Evolutionary conservation across 2,888 invertebrate genomes (phyloP).

Genomic region (Monoplex corrugatus): DNA sequence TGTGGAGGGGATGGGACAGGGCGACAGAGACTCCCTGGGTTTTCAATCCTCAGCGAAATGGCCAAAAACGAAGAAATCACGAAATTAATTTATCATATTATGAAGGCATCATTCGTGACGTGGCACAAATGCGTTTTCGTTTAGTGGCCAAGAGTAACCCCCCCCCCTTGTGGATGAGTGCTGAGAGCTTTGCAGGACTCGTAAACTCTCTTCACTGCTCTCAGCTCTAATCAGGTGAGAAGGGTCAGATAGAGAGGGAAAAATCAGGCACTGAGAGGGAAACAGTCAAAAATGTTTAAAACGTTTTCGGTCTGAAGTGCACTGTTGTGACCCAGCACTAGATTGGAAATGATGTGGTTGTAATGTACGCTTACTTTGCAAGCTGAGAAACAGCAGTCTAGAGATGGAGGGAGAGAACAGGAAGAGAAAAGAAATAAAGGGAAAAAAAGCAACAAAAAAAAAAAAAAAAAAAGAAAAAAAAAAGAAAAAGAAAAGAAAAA

Average conservation of each 20-base stretch:
- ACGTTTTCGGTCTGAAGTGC: neutral
- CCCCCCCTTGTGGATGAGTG: constrained; percentile 50
- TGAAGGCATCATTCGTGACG: constrained; percentile 45
- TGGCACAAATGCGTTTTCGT: constrained; percentile 52
- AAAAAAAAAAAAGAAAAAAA: neutral
- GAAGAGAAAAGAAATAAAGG: neutral
- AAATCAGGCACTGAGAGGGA: neutral
- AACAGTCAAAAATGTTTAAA: neutral
- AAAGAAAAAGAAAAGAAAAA: no score
- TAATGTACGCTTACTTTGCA: constrained; percentile 35
- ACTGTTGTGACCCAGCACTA: constrained; percentile 14
- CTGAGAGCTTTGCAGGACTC: constrained; percentile 43
- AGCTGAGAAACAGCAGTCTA: neutral
- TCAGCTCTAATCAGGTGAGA: neutral
- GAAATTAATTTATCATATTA: constrained; percentile 52
- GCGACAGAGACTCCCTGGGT: neutral
- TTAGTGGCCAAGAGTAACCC: constrained; percentile 38
- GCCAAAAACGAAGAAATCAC: constrained; percentile 45
- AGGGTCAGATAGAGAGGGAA: neutral
- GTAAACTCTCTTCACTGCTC: constrained; percentile 46
- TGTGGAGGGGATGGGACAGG: no score
- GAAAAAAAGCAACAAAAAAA: neutral
- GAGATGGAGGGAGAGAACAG: neutral
- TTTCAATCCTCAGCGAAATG: constrained; percentile 31
- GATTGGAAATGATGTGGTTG: constrained; percentile 27